Evolutionary conservation across 2,797 vertebrate genomes (phyloP).

Genomic region (Melanotaenia nigrans): DNA sequence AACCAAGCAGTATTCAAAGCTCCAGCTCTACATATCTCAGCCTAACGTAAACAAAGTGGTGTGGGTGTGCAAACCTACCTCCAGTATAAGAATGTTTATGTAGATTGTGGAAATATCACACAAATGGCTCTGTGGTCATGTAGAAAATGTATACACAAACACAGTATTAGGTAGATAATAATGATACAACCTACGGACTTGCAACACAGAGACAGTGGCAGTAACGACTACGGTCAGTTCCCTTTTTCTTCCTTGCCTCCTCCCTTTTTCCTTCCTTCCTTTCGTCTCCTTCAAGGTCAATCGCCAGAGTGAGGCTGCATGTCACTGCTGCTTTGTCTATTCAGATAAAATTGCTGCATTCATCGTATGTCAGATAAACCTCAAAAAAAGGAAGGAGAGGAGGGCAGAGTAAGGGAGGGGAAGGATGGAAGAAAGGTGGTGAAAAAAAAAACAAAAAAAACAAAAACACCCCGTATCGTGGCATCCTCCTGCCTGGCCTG

Average conservation of each 20-base stretch:
- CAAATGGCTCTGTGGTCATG: neutral
- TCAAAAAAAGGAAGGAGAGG: constrained; percentile 70
- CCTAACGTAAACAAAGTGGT: neutral
- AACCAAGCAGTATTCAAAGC: neutral
- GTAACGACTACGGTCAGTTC: constrained; percentile 44
- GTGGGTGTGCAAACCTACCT: neutral
- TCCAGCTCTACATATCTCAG: neutral
- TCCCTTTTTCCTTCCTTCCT: constrained; percentile 51
- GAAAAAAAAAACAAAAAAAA: constrained; percentile 4
- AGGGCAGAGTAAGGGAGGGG: constrained; percentile 49
- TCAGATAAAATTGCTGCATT: constrained; percentile 86
- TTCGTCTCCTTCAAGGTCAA: constrained; percentile 83
- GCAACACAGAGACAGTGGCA: constrained; percentile 44
- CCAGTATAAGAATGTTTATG: neutral
- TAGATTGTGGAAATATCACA: neutral
- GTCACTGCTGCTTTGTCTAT: constrained; percentile 83
- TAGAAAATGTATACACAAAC: constrained; percentile 21
- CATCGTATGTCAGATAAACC: constrained; percentile 86
- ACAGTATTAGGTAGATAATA: constrained; percentile 6
- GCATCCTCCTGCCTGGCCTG: constrained; percentile 78
- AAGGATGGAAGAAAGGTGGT: constrained; percentile 52
- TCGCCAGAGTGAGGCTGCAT: constrained; percentile 76
- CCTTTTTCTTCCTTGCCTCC: constrained; percentile 53
- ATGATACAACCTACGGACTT: constrained; percentile 35
- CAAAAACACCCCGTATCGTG: constrained; percentile 68